Evolutionary conservation across 2,888 invertebrate genomes (phyloP).

Genomic region (Morpho helenor): DNA sequence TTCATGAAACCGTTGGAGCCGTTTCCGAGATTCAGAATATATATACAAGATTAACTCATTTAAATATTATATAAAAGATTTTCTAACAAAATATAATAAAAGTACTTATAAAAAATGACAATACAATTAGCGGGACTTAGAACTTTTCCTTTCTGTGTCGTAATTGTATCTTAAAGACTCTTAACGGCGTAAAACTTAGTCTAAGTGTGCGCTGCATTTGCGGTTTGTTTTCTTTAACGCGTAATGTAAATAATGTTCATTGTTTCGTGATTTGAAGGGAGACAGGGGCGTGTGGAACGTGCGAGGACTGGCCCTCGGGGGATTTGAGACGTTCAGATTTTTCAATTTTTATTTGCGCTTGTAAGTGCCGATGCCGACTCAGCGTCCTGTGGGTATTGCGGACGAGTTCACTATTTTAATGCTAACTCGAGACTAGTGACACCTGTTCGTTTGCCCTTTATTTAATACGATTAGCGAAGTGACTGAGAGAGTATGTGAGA

Average conservation of each 20-base stretch:
- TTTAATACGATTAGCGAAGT: constrained; percentile 13
- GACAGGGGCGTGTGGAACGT: constrained; percentile 55
- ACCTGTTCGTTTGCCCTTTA: constrained; percentile 29
- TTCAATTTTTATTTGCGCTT: constrained; percentile 74
- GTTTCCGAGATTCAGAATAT: no score
- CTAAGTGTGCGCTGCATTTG: constrained; percentile 7
- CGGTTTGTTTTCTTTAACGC: constrained; percentile 21
- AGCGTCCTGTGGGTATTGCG: constrained; percentile 31
- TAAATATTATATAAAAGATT: neutral
- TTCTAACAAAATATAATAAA: no score
- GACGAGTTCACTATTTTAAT: constrained; percentile 32
- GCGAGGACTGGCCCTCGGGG: constrained; percentile 50
- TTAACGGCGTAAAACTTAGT: neutral
- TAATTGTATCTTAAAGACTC: neutral
- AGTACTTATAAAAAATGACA: no score
- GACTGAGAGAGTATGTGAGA: no score
- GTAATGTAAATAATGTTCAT: constrained; percentile 35
- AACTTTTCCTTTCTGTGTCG: neutral
- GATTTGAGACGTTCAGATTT: constrained; percentile 66
- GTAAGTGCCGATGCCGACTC: constrained; percentile 61
- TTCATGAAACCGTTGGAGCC: no score
- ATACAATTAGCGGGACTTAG: neutral
- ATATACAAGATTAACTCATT: neutral
- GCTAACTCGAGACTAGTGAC: constrained; percentile 28
- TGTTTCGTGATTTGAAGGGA: constrained; percentile 49